Percentiles rank a stretch among this genome's conserved stretches.
Evolutionary conservation across 2,113 vertebrate genomes (phyloP).

Genomic region (Desmodus rotundus): DNA sequence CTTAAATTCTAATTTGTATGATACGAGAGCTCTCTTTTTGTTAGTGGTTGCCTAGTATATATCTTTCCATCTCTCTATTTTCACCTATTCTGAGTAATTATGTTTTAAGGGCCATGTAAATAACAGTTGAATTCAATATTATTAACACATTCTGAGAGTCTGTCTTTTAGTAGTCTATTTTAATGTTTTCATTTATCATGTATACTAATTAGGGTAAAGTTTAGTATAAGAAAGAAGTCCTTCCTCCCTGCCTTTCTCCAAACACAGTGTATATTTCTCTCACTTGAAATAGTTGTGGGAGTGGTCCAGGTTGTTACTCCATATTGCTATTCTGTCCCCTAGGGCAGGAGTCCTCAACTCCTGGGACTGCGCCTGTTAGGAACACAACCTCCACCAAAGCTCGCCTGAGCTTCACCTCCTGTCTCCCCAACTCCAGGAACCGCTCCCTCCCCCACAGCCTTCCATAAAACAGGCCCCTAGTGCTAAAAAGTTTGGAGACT

Average conservation of each 20-base stretch:
- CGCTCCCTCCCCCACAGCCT: no score
- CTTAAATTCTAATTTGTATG: neutral
- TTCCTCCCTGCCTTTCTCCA: neutral
- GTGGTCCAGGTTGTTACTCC: neutral
- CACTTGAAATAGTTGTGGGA: neutral
- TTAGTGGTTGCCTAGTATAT: neutral
- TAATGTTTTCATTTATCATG: neutral
- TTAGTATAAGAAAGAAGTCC: neutral
- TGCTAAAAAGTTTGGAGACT: no score
- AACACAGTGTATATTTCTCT: neutral
- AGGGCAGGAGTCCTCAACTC: no score
- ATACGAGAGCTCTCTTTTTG: neutral
- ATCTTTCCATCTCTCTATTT: conserved; percentile 15
- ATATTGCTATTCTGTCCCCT: neutral
- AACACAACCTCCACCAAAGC: no score
- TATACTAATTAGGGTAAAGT: neutral
- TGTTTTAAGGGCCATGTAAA: conserved; percentile 26
- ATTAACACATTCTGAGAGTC: neutral
- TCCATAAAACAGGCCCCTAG: no score
- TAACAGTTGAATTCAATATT: neutral
- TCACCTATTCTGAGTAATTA: neutral
- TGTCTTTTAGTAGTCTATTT: neutral
- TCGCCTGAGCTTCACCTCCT: no score
- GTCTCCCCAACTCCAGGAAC: no score
- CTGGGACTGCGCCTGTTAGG: no score